Conservation (phyloP, 2,797 vertebrate species). For the Labeo calbasu region DNA sequence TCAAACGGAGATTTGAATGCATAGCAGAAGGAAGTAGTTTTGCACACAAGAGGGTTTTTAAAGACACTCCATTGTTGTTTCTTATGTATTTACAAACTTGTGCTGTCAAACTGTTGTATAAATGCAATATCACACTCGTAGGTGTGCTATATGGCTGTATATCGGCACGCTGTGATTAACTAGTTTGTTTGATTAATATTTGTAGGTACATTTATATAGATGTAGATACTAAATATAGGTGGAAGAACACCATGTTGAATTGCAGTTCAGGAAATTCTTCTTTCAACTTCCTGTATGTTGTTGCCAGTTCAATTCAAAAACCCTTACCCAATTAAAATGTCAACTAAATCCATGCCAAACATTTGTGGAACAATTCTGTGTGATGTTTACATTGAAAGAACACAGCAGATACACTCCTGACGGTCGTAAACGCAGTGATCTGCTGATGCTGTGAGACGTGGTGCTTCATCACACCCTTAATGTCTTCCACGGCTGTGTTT, state of each 20-base stretch:
- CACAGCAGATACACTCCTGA: not conserved
- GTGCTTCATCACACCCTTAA: not conserved
- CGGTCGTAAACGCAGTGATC: not conserved
- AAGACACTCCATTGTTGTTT: no score
- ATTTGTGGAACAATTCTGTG: not conserved
- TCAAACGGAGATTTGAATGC: no score
- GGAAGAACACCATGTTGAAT: not conserved
- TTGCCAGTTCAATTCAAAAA: not conserved
- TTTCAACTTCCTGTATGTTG: not conserved
- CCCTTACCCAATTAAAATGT: not conserved
- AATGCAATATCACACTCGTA: no score
- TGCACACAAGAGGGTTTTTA: no score
- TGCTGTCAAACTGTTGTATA: no score
- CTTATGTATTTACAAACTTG: no score
- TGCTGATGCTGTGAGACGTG: not conserved
- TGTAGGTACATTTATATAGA: no score
- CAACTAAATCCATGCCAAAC: not conserved
- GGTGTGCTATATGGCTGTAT: no score
- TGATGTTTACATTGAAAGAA: not conserved
- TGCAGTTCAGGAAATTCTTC: not conserved
- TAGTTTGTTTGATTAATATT: no score
- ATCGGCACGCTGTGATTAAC: no score
- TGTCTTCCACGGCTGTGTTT: slow-evolving; percentile 18
- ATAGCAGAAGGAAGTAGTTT: no score
- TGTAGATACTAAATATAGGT: no score